Conservation (phyloP, 2,888 invertebrate genomes). For the Agrotis puta region DNA sequence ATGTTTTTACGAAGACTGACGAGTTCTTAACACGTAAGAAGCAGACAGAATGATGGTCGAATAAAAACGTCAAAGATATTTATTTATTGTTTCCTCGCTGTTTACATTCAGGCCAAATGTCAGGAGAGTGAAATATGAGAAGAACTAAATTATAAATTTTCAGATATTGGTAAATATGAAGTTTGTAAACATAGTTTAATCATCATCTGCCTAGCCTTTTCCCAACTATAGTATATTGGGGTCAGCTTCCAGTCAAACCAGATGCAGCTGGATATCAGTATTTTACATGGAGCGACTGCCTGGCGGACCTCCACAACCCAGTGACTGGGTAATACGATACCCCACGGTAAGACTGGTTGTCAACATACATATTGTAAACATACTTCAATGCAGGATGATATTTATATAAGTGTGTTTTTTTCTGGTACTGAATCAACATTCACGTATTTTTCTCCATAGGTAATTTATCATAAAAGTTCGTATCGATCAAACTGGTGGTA, state of each 20-base stretch:
- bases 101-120: constrained; percentile 1
- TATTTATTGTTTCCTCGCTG: neutral
- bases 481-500: constrained; percentile 39
- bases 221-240: too few relatives aligned
- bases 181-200: neutral
- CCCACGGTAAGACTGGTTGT: too few relatives aligned
- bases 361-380: too few relatives aligned
- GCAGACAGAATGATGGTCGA: neutral
- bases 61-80: neutral
- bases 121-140: too few relatives aligned
- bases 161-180: neutral
- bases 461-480: constrained; percentile 3
- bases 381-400: neutral
- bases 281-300: too few relatives aligned
- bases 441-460: constrained; percentile 13
- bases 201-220: too few relatives aligned
- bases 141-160: too few relatives aligned
- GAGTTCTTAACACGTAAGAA: constrained; percentile 48
- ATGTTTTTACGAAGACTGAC: constrained; percentile 27
- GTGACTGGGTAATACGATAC: too few relatives aligned
- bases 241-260: too few relatives aligned
- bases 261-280: too few relatives aligned
- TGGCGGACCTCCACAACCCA: too few relatives aligned
- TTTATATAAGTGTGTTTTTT: neutral
- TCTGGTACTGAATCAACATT: neutral